A percentile compares a stretch with the other conserved stretches of the same genome.
Conservation (phyloP, 37 sponge, comb jelly and placozoan species). For the Aplysina aerophoba region DNA sequence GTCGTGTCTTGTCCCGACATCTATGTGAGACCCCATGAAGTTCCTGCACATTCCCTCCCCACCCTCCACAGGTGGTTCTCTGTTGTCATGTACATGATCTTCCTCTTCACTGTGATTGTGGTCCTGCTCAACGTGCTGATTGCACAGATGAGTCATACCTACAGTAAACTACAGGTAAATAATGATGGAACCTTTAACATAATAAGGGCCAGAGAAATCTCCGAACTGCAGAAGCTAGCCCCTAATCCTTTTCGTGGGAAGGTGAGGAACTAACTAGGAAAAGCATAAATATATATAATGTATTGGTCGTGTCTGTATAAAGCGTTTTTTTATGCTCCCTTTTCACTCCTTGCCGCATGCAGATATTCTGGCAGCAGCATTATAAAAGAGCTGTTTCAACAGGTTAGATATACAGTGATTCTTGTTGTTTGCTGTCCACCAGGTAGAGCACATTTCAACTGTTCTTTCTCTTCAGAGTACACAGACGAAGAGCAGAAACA, state of each 20-base stretch:
- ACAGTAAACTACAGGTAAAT: slow-evolving; percentile 45
- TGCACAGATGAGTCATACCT: slow-evolving; percentile 53
- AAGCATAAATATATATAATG: no score
- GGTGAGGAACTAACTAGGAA: slow-evolving; percentile 3
- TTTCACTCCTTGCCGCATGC: no score
- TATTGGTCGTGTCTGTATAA: no score
- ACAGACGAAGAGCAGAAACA: not conserved
- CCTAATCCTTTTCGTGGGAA: no score
- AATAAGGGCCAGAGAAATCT: slow-evolving; percentile 20
- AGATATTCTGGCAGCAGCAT: no score
- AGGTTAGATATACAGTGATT: no score
- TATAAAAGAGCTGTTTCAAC: no score
- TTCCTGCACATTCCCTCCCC: not conserved
- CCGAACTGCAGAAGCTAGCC: slow-evolving; percentile 24
- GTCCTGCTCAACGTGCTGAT: slow-evolving; percentile 50
- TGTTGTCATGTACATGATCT: slow-evolving; percentile 34
- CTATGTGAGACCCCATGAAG: not conserved
- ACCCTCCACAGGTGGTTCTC: slow-evolving; percentile 31
- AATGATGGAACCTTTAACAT: slow-evolving; percentile 33
- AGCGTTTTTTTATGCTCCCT: no score
- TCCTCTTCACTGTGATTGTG: slow-evolving; percentile 40
- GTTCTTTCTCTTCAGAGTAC: not conserved
- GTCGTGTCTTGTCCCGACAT: slow-evolving; percentile 2
- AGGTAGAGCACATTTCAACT: no score
- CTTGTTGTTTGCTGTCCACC: no score